Conservation (phyloP, 53 echinoderm and acorn worm genomes). For the Henricia sp. region DNA sequence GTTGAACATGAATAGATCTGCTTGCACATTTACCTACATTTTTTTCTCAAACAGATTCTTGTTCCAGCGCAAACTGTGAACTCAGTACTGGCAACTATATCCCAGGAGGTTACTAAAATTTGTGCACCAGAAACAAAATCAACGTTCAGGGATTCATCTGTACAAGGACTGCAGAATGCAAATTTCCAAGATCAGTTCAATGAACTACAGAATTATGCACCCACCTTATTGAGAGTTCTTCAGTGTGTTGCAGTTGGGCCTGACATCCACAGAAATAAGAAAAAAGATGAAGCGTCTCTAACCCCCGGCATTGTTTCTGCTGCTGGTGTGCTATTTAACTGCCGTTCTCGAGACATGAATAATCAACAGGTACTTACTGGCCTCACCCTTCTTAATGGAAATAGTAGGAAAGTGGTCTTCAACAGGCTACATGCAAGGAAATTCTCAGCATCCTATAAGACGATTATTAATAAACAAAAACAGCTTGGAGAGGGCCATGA, state of each 20-base stretch:
- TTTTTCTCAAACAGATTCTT: background rate
- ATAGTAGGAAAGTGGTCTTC: constrained; percentile 22
- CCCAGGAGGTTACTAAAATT: background rate
- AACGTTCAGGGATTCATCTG: background rate
- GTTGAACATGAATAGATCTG: background rate
- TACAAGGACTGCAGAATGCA: background rate
- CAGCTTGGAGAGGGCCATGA: constrained; percentile 46
- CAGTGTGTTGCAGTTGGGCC: constrained; percentile 10
- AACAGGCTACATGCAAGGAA: constrained; percentile 20
- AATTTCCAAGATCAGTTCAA: background rate
- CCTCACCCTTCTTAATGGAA: constrained; percentile 46
- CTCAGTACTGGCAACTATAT: background rate
- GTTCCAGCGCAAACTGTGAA: background rate
- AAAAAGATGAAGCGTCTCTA: constrained; percentile 28
- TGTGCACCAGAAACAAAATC: constrained; percentile 11
- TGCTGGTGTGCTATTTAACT: constrained; percentile 54
- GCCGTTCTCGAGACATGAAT: constrained; percentile 42
- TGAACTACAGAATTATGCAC: background rate
- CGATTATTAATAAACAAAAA: constrained; percentile 33
- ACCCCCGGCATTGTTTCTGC: constrained; percentile 33
- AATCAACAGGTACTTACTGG: constrained; percentile 48
- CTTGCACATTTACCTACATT: background rate
- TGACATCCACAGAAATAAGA: constrained; percentile 5
- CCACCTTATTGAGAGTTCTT: background rate
- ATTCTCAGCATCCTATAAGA: constrained; percentile 19